Base-by-base conservation (phyloP, 2,797 vertebrate genomes). In the Nyctalus aviator region DNA sequence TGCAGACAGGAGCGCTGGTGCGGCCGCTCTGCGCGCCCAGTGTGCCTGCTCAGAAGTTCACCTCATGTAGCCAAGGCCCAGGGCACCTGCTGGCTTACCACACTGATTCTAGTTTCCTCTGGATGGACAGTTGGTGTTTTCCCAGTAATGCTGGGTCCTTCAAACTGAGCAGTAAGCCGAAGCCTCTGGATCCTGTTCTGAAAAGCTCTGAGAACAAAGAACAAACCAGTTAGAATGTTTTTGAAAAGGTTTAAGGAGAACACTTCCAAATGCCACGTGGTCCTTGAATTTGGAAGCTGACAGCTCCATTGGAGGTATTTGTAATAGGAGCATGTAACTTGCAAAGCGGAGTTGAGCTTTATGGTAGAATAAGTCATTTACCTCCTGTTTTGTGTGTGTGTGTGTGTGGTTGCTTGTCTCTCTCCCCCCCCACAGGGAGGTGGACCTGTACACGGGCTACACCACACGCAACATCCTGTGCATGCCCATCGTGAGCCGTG, bases 401-500 rank as follows among this genome's bases (percentile, higher is more conserved):
- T 55, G 53, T 55, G 20, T 55, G 53, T 10, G 57, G 7, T 71
- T 35, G 85, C n/a, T 1, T 12, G 1, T 18, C 1, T 14, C 27
- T 0, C 72, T 3, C 9, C 4, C 5, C 5, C 11, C 20, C 46
- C 88, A 0, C 98, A 99, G 99, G 98, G 99, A 99, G 97, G 99
- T 99, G 98, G 99, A 99, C 98, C 98, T 99, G 85, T 99, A 99
- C 98, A 99, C 99, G 12, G 99, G 99, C 97, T 99, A 99, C 98
- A 99, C 99, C 94, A 99, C 99, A 4, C 98, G 99, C 94, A 99
- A 99, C 97, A 99, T 99, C 97, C 98, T 99, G 98, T 99, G 99
- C 98, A 99, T 99, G 99, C 99, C 99, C 97, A 99, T 99, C 95
- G 99, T 99, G 97, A 99, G 99, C 98, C 99, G 99, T 32, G 99